Percentiles rank a stretch among this genome's conserved stretches.
Conservation (phyloP, 2,888 invertebrate genomes). For the Cremastinae sp. region DNA sequence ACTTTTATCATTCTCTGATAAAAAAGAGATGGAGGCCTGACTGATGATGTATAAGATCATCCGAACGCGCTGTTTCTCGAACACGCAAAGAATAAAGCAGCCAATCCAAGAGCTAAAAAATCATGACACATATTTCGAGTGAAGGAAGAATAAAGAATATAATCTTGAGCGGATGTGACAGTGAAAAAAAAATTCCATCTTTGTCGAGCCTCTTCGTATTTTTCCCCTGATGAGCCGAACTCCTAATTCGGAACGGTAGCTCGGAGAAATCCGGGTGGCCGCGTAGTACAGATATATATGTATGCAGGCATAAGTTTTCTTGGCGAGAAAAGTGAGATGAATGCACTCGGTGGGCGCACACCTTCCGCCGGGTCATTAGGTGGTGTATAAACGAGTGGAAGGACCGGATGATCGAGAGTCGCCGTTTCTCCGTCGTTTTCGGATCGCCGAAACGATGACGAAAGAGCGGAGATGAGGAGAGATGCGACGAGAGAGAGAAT, state of each 20-base stretch:
- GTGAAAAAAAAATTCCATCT: constrained; percentile 27
- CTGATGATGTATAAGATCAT: constrained; percentile 48
- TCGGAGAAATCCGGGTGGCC: constrained; percentile 58
- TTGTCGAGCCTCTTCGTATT: constrained; percentile 18
- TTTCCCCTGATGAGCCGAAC: constrained; percentile 37
- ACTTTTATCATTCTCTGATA: constrained; percentile 11
- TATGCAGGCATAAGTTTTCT: constrained; percentile 29
- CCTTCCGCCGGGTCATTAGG: constrained; percentile 79
- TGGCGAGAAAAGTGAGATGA: constrained; percentile 36
- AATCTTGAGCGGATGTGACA: constrained; percentile 44
- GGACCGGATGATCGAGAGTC: constrained; percentile 63
- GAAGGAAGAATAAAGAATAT: constrained; percentile 29
- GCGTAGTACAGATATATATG: no score
- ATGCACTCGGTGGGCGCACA: constrained; percentile 65
- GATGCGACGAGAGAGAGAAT: constrained; percentile 29
- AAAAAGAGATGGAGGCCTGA: constrained; percentile 33
- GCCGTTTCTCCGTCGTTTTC: constrained; percentile 39
- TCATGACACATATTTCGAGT: no score
- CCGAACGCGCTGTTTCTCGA: constrained; percentile 44
- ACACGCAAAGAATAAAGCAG: not conserved
- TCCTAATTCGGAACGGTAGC: constrained; percentile 47
- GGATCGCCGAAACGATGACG: constrained; percentile 48
- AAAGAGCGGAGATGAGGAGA: constrained; percentile 47
- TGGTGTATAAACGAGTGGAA: constrained; percentile 77
- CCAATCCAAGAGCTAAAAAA: constrained; percentile 14